A percentile compares a stretch with the other conserved stretches of the same genome.
phyloP scores from a whole-genome alignment of 2,797 vertebrate genomes.

The Helostoma temminkii region DNA sequence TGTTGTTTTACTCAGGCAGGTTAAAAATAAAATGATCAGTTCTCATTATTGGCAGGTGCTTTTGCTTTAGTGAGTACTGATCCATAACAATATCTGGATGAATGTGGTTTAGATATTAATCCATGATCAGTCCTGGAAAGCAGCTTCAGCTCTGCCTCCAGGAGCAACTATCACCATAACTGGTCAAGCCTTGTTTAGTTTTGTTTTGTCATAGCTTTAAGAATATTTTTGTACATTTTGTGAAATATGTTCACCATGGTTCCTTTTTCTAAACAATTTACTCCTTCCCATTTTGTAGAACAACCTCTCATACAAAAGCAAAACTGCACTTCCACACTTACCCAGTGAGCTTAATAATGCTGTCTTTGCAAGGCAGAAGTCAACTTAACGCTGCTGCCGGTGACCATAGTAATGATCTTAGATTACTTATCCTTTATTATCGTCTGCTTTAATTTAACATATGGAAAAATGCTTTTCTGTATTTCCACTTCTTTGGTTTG shows the following conservation, averaged over 20 bases:
- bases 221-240: not conserved
- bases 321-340: not conserved
- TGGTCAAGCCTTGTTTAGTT: not conserved
- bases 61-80: conserved; percentile 13
- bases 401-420: not conserved
- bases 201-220: not conserved
- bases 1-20: not conserved
- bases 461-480: not conserved
- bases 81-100: conserved; percentile 49
- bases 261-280: not conserved
- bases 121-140: conserved; percentile 59
- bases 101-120: conserved; percentile 52
- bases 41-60: not conserved
- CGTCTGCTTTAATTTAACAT: too few species aligned
- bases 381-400: too few species aligned
- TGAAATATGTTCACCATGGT: not conserved
- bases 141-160: conserved; percentile 35
- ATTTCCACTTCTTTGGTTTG: not conserved
- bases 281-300: not conserved
- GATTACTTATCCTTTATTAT: too few species aligned
- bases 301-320: too few species aligned
- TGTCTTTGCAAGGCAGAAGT: not conserved
- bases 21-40: conserved; percentile 17
- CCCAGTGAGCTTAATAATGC: not conserved
- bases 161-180: not conserved